Evolutionary conservation across 2,888 invertebrate species (phyloP), one percentile per base, ranked within the genome.

Genomic region (Tuberolachnus salignus): DNA sequence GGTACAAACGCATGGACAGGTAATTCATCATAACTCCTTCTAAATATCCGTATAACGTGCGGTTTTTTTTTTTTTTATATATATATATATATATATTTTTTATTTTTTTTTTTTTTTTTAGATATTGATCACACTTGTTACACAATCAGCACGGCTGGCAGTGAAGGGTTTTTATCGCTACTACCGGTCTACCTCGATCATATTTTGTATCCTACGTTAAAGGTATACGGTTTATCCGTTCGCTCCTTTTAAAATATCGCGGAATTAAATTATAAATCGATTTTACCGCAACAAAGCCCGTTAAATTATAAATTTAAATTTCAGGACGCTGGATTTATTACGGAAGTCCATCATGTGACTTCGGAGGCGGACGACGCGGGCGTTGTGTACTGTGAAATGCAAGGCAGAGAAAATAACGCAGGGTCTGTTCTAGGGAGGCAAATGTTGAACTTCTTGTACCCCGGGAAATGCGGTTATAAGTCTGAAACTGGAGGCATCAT

Each of bases 371-470:
- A 93, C 82, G 92, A 97, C 87, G 94, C 92, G 14, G 97, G 97
- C 21, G 94, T 97, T 16, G 95, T 97, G n/a, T 97, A 97, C 85
- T 94, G 94, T 85, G 97, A 97, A 87, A 95, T 96, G 93, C 95
- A 95, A 86, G 94, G 92, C 0, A 85, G 90, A 46, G 95, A 95
- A 85, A 94, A 94, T 85, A 89, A 88, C n/a, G 92, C 92, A 6
- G 92, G 93, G 84, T 90, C 90, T 80, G 87, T 91, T 81, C 89
- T 91, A 81, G 89, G 91, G 83, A 85, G 90, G 78, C 89, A 89
- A 82, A 86, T 94, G 84, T 85, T 89, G 23, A 87, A 91, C 82
- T 89, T 89, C 3, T 89, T 94, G 85, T 97, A 95, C 85, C 94
- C 95, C 0, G 91, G 91, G 26, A 88, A 89, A 83, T 92, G 92